Conservation (phyloP, 2,888 invertebrate genomes). For the Metallyticus violacea region DNA sequence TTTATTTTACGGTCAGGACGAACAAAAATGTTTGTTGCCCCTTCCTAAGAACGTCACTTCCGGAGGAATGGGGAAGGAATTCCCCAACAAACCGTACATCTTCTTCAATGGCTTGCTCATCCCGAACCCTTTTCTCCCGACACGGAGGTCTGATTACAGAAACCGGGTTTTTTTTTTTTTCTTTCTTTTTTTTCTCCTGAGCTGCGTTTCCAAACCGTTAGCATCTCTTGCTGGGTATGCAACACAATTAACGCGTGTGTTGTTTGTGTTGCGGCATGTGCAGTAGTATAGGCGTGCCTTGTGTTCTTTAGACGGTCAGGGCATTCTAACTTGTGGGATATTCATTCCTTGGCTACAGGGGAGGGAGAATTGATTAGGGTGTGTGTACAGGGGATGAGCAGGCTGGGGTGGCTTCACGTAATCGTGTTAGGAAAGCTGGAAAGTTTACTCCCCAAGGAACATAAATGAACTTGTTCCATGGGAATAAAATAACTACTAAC, state of each 20-base stretch:
- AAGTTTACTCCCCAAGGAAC: neutral
- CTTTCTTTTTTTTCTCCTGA: no score
- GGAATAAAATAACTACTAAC: neutral
- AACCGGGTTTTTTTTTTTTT: no score
- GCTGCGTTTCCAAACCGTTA: neutral
- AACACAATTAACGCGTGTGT: slow-evolving; percentile 26
- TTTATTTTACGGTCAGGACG: neutral
- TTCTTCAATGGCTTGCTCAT: neutral
- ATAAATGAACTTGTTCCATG: neutral
- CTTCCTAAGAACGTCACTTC: neutral
- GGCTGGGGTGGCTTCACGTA: neutral
- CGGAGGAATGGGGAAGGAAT: neutral
- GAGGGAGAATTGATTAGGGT: neutral
- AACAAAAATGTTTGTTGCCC: neutral
- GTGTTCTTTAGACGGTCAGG: neutral
- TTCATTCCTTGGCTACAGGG: neutral
- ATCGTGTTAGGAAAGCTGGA: neutral
- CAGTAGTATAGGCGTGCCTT: neutral
- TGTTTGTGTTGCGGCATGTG: slow-evolving; percentile 14
- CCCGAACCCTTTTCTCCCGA: no score
- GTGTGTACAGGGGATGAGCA: no score
- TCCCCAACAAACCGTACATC: neutral
- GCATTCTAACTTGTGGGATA: no score
- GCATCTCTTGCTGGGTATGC: slow-evolving; percentile 18
- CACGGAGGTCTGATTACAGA: no score